These are phyloP conservation scores for Doryteuthis pealeii DNA, from an alignment of 1,140 invertebrate species.

Conservation along the genomic window DNA sequence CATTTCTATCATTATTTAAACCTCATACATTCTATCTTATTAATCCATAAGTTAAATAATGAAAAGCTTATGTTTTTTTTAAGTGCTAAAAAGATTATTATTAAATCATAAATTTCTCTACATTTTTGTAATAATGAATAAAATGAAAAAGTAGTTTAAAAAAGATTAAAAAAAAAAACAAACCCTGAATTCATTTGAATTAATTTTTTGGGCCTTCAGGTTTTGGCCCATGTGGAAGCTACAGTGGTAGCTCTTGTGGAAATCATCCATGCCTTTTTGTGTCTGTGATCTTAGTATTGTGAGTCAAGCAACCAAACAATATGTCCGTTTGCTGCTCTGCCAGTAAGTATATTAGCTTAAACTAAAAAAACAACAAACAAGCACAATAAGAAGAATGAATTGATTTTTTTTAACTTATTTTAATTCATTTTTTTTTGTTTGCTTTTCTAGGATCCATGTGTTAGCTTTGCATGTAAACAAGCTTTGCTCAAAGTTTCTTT, in stretches of 20 bases:
- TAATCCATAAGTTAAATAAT: too few species aligned
- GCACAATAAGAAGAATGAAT: too few species aligned
- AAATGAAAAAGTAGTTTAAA: too few species aligned
- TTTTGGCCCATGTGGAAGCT: conserved; percentile 81
- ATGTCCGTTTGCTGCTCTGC: conserved; percentile 75
- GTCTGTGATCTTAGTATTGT: conserved; percentile 70
- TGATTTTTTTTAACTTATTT: conserved; percentile 13
- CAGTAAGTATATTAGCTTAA: conserved; percentile 63
- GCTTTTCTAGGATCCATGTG: conserved; percentile 61
- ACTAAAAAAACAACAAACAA: too few species aligned
- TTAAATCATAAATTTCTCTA: too few species aligned
- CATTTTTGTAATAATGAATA: too few species aligned
- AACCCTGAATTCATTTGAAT: too few species aligned
- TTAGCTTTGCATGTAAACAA: conserved; percentile 89
- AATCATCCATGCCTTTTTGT: conserved; percentile 87
- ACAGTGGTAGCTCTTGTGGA: conserved; percentile 80
- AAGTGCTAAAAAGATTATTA: too few species aligned
- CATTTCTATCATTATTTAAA: too few species aligned
- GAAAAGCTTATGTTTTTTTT: too few species aligned
- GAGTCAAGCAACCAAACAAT: conserved; percentile 67
- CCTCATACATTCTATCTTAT: too few species aligned
- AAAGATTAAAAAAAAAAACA: too few species aligned
- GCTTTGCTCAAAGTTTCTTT: conserved; percentile 81
- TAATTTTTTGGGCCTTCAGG: conserved; percentile 47
- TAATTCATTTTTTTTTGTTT: conserved; percentile 7